These are phyloP conservation scores for Orthonyx spaldingii DNA, from an alignment of 2,113 vertebrate genomes.

Conservation along the genomic window DNA sequence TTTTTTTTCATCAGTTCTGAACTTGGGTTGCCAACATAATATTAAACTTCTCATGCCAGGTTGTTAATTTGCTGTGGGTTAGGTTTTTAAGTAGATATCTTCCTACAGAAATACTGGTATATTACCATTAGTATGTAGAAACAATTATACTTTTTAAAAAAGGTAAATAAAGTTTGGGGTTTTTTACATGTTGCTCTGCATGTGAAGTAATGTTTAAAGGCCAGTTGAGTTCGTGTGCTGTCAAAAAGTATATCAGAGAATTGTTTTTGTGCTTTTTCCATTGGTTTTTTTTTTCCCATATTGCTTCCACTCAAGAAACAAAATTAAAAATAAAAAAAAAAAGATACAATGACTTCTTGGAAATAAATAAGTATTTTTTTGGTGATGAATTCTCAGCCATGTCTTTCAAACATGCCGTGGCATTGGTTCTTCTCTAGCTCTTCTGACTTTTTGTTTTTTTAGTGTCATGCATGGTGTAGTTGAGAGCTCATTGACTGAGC, in stretches of 20 bases:
- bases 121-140: not conserved
- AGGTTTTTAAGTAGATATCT: not conserved
- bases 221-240: not conserved
- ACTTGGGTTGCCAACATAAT: not conserved
- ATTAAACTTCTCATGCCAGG: not conserved
- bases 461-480: not conserved
- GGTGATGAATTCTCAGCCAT: not conserved
- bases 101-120: not conserved
- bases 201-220: not conserved
- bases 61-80: not conserved
- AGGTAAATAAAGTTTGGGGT: not conserved
- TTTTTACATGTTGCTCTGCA: not conserved
- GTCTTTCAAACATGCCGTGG: not conserved
- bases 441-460: not conserved
- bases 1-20: not conserved
- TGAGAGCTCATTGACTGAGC: not conserved
- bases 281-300: fast-evolving
- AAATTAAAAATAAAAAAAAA: not conserved
- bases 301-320: not conserved
- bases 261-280: not conserved
- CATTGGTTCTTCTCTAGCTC: not conserved
- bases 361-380: not conserved
- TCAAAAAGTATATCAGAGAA: not conserved
- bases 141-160: fast-evolving
- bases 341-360: not conserved